Conservation (phyloP, 2,888 invertebrate genomes). For the Campoplex nolae region DNA sequence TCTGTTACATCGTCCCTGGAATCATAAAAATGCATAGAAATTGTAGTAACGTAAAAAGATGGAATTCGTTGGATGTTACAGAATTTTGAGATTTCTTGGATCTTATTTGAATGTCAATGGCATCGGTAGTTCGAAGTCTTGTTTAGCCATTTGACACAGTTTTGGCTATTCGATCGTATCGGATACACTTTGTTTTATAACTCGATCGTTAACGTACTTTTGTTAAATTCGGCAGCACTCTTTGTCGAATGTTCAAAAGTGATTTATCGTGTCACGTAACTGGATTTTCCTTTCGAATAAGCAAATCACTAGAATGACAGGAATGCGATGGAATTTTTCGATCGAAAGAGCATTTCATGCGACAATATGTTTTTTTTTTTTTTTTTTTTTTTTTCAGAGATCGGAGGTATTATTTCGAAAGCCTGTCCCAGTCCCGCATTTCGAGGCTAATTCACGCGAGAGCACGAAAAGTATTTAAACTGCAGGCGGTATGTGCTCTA, state of each 20-base stretch:
- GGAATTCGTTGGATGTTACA: not conserved
- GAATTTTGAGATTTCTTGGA: not conserved
- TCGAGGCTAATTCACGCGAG: not conserved
- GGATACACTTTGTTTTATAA: not conserved
- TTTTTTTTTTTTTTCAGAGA: constrained; percentile 3
- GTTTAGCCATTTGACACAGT: not conserved
- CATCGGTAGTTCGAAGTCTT: not conserved
- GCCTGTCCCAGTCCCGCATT: not conserved
- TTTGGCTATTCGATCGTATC: not conserved
- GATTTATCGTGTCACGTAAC: constrained; percentile 3
- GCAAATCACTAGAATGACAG: not conserved
- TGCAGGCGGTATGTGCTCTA: not conserved
- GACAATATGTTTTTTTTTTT: not conserved
- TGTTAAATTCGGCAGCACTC: not conserved
- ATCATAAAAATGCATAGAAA: constrained; percentile 74
- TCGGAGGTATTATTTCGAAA: not conserved
- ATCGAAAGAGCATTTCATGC: not conserved
- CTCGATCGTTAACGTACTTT: not conserved
- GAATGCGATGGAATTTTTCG: constrained; percentile 2
- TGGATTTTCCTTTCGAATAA: constrained; percentile 8
- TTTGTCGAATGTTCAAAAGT: not conserved
- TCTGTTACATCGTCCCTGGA: constrained; percentile 99
- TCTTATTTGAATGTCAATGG: not conserved
- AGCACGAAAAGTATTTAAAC: constrained; percentile 29
- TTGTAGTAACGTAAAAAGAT: not conserved